Evolutionary conservation across 1,140 invertebrate species (phyloP).

Genomic region (Luehdorfia chinensis): DNA sequence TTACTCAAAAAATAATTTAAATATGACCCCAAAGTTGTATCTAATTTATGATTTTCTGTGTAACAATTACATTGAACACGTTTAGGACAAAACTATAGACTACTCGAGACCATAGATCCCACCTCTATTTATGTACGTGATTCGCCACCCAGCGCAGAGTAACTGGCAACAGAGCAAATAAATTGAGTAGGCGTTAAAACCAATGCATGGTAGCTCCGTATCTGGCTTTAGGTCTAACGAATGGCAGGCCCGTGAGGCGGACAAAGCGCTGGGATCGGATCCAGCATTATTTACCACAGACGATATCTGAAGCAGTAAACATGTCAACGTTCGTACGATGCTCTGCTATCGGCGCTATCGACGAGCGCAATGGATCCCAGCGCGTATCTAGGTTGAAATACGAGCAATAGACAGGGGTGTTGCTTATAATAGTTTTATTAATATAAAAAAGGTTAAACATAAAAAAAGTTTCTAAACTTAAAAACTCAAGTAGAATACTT

Average conservation of each 20-base stretch:
- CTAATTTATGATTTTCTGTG: no score
- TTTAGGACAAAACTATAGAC: neutral
- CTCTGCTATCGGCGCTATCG: conserved; percentile 30
- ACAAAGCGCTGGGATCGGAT: conserved; percentile 34
- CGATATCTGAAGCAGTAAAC: conserved; percentile 55
- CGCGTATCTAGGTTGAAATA: conserved; percentile 24
- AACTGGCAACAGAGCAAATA: conserved; percentile 5
- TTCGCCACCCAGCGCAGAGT: conserved; percentile 1
- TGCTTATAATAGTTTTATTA: no score
- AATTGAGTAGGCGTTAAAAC: conserved; percentile 16
- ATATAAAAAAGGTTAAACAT: neutral
- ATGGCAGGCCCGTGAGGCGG: conserved; percentile 18
- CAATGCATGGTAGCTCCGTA: conserved; percentile 16
- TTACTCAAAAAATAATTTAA: no score
- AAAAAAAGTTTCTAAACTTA: no score
- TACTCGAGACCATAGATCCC: conserved; percentile 1
- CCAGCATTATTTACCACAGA: conserved; percentile 44
- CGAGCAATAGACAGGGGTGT: neutral
- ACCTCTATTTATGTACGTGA: conserved; percentile 5
- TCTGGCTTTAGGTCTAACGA: conserved; percentile 22
- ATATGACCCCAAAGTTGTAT: no score
- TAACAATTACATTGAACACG: no score
- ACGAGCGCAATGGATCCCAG: conserved; percentile 4
- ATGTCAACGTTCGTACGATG: conserved; percentile 46
- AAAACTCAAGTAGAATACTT: no score